Evolutionary conservation across 2,888 invertebrate species (phyloP), one percentile per base, ranked within the genome.

Genomic region (Actias luna): DNA sequence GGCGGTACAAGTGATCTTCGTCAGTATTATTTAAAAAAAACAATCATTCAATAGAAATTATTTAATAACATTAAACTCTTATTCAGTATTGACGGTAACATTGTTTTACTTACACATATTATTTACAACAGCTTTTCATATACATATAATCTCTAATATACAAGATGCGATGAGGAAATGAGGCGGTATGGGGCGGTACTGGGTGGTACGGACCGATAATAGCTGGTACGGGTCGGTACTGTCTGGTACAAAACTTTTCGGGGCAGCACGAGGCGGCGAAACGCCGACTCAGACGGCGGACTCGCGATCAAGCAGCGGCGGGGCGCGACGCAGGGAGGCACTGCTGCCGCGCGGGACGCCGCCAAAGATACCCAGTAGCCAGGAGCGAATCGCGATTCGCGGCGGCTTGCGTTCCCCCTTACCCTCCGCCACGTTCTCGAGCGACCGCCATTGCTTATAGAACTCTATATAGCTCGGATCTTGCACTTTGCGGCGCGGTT

Each of bases 401-500:
- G 94, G 93, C 79, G 94, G 93, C 81, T 95, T 95, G 71, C 94
- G 91, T 67, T 79, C 72, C 46, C 74, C 78, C 75, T 89, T 88
- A 59, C 71, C 80, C 65, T 86, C 90, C 42, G 85, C 84, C 58
- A 97, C 93, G 69, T 95, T 94, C 86, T 97, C 97, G 61, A 97
- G 90, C 58, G 97, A 97, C 74, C 95, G 95, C 95, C 97, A 97
- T 77, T 96, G 94, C 85, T 96, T 96, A 71, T 94, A 93, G 72
- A 92, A 89, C 78, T 93, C 87, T 59, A 93, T 90, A 76, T 91
- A 91, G 70, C 86, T 85, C 5, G 87, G 77, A 73, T 92, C 91
- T 71, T 84, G 83, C 46, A 84, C 85, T 76, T 89, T 89, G 67
- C 85, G 81, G 59, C 87, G 86, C 66, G 85, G 78, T 59, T 87